Percentiles rank a stretch among this genome's conserved stretches.
These are phyloP conservation scores for Strigamia crassipes DNA, from an alignment of 2,888 invertebrate species.

Conservation along the genomic window DNA sequence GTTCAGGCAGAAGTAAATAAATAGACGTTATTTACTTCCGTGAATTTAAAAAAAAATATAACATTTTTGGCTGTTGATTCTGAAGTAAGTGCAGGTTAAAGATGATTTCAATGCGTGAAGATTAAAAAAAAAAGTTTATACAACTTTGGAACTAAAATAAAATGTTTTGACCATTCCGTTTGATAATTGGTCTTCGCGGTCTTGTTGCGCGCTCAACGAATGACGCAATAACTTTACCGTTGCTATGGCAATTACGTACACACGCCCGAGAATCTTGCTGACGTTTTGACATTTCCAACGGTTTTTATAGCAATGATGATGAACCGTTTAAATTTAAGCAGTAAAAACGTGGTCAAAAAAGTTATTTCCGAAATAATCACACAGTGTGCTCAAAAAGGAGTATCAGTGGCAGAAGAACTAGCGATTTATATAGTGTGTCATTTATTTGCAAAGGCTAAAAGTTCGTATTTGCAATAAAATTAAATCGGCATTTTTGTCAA, in stretches of 20 bases:
- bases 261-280: background rate
- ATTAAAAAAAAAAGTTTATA: too few species aligned
- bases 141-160: too few species aligned
- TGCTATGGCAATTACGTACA: background rate
- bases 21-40: background rate
- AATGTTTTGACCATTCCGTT: too few species aligned
- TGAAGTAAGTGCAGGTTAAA: too few species aligned
- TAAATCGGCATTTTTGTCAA: background rate
- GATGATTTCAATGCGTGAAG: too few species aligned
- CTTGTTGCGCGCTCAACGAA: background rate
- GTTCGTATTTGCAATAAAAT: background rate
- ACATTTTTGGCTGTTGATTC: too few species aligned
- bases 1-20: background rate
- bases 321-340: slow-evolving; percentile 4
- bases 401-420: slow-evolving; percentile 14
- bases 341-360: slow-evolving; percentile 34
- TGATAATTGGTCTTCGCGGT: too few species aligned
- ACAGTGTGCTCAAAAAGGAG: slow-evolving; percentile 34
- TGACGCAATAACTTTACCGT: background rate
- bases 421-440: slow-evolving; percentile 23
- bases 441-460: background rate
- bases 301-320: background rate
- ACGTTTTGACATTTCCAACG: background rate
- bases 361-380: slow-evolving; percentile 6
- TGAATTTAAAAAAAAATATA: too few species aligned